Evolutionary conservation across 2,113 vertebrate genomes (phyloP), one percentile per base, ranked within the genome.

Genomic region (Hiodon tergisus): DNA sequence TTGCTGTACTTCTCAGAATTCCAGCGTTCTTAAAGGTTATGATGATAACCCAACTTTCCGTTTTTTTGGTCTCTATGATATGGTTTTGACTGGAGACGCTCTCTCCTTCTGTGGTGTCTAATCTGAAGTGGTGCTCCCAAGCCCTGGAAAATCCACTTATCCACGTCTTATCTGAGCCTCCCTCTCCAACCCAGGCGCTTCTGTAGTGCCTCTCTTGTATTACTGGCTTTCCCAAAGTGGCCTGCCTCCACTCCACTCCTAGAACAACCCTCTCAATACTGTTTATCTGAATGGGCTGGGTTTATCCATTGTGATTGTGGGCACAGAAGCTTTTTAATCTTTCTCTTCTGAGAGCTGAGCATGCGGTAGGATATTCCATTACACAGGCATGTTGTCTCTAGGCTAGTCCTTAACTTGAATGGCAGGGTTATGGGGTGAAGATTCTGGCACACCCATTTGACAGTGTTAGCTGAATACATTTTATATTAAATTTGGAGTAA

Each of bases 71-170:
- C 31, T 31, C 31, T 2, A 31, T 31, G 31, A 31, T 31, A 31
- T 31, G 31, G 31, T 31, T 31, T 31, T 31, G 31, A 31, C 31
- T 31, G 31, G 31, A 31, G 31, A 31, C 3, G 63, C 63, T 47
- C 46, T 4, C 48, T 47, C 3, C 31, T n/a, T 13, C 47, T 3
- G 51, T 6, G 13, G 48, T 66, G 62, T 2, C 62, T 47, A 57
- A 3, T 53, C 52, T 75, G 73, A 75, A 67, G 73, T 75, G 63
- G 46, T 6, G 73, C 10, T 7, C 53, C 61, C 9, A 46, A 46
- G 2, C 16, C 52, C 47, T 6, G 55, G 52, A 51, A 8, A 17
- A 46, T 55, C 63, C 65, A 67, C 54, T 75, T 75, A 59, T 57
- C 11, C 47, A 13, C 14, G 48, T 7, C 53, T 75, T 13, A 50